Evolutionary conservation across 2,888 invertebrate species (phyloP).

Genomic region (Melipona bicolor): DNA sequence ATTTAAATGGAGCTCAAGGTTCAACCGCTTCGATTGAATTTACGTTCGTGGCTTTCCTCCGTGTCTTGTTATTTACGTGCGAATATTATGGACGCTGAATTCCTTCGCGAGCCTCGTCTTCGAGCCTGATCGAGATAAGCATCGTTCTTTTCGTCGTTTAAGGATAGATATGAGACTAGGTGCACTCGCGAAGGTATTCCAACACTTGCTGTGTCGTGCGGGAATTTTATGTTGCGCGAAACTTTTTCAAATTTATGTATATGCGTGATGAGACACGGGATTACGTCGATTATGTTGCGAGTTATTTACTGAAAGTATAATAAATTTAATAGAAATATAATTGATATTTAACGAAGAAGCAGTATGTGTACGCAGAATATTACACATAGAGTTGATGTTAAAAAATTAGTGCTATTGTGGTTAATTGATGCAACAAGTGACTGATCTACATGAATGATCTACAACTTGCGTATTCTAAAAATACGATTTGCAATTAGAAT

Average conservation of each 20-base stretch:
- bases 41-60: conserved; percentile 34
- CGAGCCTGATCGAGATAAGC: background rate
- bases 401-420: background rate
- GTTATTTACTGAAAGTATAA: background rate
- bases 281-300: background rate
- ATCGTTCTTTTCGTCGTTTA: background rate
- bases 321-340: background rate
- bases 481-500: background rate
- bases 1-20: conserved; percentile 58
- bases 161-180: too few relatives aligned
- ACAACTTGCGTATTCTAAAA: background rate
- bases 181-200: background rate
- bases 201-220: too few relatives aligned
- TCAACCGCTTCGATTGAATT: conserved; percentile 48
- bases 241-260: background rate
- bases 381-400: background rate
- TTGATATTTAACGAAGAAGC: background rate
- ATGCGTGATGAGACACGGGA: background rate
- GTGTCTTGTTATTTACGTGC: conserved; percentile 35
- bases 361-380: too few relatives aligned
- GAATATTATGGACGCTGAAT: conserved; percentile 18
- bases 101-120: conserved; percentile 10
- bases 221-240: background rate
- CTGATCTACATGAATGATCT: background rate
- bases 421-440: background rate